Evolutionary conservation across 35 echinoderm and acorn worm species (phyloP).

Genomic region (Hemicentrotus pulcherrimus): DNA sequence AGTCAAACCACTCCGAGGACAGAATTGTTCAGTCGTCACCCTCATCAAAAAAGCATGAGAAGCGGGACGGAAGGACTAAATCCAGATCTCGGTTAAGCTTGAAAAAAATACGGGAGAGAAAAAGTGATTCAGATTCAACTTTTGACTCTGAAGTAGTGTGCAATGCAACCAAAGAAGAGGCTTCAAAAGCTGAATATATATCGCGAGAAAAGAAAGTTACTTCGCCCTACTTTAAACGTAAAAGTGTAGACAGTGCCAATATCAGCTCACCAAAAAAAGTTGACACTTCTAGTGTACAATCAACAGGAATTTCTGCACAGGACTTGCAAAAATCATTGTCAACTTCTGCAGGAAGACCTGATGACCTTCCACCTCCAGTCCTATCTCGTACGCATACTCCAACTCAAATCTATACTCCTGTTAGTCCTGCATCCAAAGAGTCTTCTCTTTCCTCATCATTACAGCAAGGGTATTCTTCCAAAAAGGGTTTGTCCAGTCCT

Average conservation of each 20-base stretch:
- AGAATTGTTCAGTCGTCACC: not conserved
- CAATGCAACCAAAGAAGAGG: not conserved
- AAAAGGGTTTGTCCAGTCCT: not conserved
- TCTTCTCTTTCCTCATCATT: not conserved
- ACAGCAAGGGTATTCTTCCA: not conserved
- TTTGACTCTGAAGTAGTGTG: not conserved
- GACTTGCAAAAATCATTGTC: not conserved
- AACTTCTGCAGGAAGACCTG: not conserved
- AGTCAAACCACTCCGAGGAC: not conserved
- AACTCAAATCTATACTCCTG: not conserved
- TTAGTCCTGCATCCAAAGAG: not conserved
- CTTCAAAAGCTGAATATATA: not conserved
- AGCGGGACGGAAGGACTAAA: not conserved
- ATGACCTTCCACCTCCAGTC: not conserved
- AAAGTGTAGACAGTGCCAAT: not conserved
- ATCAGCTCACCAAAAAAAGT: not conserved
- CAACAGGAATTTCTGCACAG: not conserved
- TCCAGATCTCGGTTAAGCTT: conserved; percentile 7
- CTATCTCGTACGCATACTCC: not conserved
- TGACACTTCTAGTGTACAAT: not conserved
- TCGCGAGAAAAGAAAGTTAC: not conserved
- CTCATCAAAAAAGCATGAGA: not conserved
- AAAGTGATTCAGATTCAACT: not conserved
- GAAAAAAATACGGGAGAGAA: not conserved
- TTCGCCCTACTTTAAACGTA: not conserved